Evolutionary conservation across 2,888 invertebrate species (phyloP).

Genomic region (Notodonta ziczac): DNA sequence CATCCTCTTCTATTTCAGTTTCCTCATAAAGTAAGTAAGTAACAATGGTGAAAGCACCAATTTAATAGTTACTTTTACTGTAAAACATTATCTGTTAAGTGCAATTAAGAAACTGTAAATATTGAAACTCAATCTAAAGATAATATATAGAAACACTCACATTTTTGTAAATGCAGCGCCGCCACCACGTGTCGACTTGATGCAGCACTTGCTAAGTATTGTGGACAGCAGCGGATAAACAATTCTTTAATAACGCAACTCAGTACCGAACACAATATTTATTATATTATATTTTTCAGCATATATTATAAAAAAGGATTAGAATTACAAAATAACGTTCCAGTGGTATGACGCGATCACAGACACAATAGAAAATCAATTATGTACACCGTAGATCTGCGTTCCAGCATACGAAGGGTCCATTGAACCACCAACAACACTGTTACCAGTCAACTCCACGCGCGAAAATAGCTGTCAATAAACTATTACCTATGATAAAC

Average conservation of each 20-base stretch:
- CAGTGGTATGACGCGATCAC: no score
- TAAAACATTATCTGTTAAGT: no score
- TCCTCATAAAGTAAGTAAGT: no score
- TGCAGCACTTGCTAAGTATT: neutral
- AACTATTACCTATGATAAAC: neutral
- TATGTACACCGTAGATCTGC: no score
- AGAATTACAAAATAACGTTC: neutral
- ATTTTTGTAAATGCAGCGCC: neutral
- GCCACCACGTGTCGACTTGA: neutral
- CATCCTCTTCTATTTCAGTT: no score
- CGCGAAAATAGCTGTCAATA: neutral
- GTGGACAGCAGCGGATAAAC: neutral
- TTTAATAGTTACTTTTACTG: no score
- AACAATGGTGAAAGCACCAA: no score
- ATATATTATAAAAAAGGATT: neutral
- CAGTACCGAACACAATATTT: neutral
- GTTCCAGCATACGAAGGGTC: no score
- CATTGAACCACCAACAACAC: neutral
- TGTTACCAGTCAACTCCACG: neutral
- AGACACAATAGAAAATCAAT: no score
- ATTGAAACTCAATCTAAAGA: no score
- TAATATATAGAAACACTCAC: no score
- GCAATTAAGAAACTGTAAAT: no score
- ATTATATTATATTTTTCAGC: neutral
- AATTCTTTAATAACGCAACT: neutral